phyloP scores from a whole-genome alignment of 2,888 invertebrate species.

The Pasiphila rectangulata region DNA sequence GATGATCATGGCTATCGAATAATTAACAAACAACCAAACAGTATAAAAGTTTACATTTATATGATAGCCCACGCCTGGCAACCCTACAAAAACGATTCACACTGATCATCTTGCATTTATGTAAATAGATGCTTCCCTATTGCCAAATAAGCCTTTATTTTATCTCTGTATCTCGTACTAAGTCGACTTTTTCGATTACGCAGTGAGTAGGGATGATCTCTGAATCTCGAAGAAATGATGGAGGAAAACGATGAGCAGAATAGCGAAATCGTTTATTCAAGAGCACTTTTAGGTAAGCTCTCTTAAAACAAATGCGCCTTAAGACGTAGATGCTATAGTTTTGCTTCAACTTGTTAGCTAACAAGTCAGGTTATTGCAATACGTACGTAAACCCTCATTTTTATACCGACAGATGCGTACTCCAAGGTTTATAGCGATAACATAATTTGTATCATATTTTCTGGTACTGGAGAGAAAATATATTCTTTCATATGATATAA shows the following conservation, averaged over 20 bases:
- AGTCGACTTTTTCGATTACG: slow-evolving; percentile 51
- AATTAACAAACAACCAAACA: background rate
- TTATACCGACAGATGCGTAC: background rate
- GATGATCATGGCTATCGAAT: too few relatives aligned
- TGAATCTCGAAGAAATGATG: slow-evolving; percentile 39
- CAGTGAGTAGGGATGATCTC: slow-evolving; percentile 39
- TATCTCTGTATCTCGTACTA: slow-evolving; percentile 54
- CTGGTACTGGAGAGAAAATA: background rate
- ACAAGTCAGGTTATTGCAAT: background rate
- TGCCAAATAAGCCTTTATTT: slow-evolving; percentile 63
- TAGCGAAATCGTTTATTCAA: slow-evolving; percentile 33
- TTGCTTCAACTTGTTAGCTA: background rate
- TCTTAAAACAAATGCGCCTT: slow-evolving; percentile 15
- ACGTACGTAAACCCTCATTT: slow-evolving; percentile 1
- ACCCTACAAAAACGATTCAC: slow-evolving; percentile 9
- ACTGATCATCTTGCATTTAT: slow-evolving; percentile 38
- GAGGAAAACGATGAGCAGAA: slow-evolving; percentile 41
- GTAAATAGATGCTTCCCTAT: slow-evolving; percentile 46
- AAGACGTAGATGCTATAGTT: background rate
- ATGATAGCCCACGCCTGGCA: background rate
- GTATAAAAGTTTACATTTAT: background rate
- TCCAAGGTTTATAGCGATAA: slow-evolving; percentile 1
- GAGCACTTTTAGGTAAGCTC: slow-evolving; percentile 28
- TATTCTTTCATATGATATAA: slow-evolving; percentile 5
- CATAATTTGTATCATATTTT: slow-evolving; percentile 3